Evolutionary conservation across 1,140 invertebrate species (phyloP).

Genomic region (Conopomorpha cramerella): DNA sequence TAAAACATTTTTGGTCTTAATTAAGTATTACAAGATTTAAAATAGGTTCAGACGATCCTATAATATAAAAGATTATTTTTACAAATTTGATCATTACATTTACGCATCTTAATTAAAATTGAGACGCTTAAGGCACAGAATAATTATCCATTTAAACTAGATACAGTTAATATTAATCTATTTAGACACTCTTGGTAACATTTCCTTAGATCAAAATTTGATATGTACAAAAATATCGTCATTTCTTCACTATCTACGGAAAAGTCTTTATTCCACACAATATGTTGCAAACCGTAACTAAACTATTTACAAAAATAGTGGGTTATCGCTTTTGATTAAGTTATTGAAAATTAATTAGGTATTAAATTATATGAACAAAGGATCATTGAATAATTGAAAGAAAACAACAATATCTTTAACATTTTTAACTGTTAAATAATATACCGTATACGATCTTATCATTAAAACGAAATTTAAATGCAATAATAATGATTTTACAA

Average conservation of each 20-base stretch:
- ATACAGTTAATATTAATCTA: slow-evolving; percentile 27
- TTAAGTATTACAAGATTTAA: no score
- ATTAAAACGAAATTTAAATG: no score
- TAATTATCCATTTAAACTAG: slow-evolving; percentile 52
- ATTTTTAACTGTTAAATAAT: neutral
- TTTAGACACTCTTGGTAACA: slow-evolving; percentile 47
- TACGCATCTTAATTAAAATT: slow-evolving; percentile 47
- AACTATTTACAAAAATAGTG: neutral
- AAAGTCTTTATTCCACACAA: no score
- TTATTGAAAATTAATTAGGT: neutral
- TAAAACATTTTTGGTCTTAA: no score
- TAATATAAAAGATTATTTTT: slow-evolving; percentile 34
- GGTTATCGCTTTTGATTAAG: neutral
- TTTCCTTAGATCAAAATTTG: slow-evolving; percentile 45
- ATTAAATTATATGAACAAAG: neutral
- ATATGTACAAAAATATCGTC: slow-evolving; percentile 59
- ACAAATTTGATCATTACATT: slow-evolving; percentile 36
- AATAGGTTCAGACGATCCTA: no score
- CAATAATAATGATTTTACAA: no score
- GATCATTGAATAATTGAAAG: neutral
- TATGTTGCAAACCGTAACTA: no score
- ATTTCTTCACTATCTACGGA: slow-evolving; percentile 32
- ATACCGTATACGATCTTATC: no score
- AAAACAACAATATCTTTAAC: neutral
- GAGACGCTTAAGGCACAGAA: slow-evolving; percentile 57